phyloP scores from a whole-genome alignment of 2,113 vertebrate genomes.

The Rallus limicola region DNA sequence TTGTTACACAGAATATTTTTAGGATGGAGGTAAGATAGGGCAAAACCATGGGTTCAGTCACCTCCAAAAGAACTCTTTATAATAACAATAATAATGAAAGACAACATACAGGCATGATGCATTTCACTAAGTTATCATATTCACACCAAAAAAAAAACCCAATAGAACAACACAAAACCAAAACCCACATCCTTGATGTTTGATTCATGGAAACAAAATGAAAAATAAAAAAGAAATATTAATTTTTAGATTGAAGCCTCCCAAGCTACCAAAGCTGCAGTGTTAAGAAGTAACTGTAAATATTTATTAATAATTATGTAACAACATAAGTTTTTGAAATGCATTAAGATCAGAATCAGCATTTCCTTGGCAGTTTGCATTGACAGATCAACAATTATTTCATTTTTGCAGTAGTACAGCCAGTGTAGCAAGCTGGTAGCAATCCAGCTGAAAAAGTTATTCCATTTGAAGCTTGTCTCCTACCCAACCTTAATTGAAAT shows the following conservation, averaged over 20 bases:
- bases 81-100: background rate
- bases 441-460: background rate
- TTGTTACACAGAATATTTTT: background rate
- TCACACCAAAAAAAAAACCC: background rate
- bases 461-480: background rate
- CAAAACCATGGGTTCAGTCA: background rate
- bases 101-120: background rate
- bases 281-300: background rate
- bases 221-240: background rate
- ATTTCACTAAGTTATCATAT: background rate
- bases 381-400: background rate
- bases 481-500: background rate
- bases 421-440: background rate
- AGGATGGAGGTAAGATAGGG: background rate
- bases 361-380: background rate
- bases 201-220: background rate
- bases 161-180: no score
- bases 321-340: background rate
- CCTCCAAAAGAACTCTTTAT: background rate
- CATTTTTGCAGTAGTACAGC: background rate
- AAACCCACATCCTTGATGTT: background rate
- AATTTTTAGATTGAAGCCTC: background rate
- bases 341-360: background rate
- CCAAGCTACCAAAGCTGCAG: background rate
- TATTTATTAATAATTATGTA: background rate